Evolutionary conservation across 1,140 invertebrate species (phyloP).

Genomic region (Drosophila sp.): DNA sequence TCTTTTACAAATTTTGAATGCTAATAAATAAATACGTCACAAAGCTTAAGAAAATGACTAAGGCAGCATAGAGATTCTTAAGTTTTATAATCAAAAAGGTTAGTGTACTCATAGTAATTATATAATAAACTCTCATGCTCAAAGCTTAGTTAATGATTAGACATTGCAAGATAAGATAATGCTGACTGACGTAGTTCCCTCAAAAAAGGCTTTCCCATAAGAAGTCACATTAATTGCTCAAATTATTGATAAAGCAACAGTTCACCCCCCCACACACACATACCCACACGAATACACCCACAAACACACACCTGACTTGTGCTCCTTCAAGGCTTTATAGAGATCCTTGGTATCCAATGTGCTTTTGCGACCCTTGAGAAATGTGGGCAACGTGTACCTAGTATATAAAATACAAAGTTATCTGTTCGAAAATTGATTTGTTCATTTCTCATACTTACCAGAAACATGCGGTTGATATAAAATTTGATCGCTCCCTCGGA

Average conservation of each 20-base stretch:
- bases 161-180: conserved; percentile 1
- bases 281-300: conserved; percentile 1
- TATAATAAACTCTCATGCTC: not conserved
- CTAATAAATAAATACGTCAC: too few relatives aligned
- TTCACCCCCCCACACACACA: not conserved
- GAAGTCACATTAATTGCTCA: not conserved
- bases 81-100: conserved; percentile 2
- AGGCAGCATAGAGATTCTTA: not conserved
- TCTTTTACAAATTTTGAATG: too few relatives aligned
- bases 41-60: too few relatives aligned
- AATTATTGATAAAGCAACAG: conserved; percentile 1
- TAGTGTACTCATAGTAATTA: not conserved
- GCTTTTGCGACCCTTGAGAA: conserved; percentile 84
- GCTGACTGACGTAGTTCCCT: not conserved
- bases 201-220: not conserved
- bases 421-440: not conserved
- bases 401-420: conserved; percentile 12
- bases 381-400: conserved; percentile 84
- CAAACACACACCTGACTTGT: conserved; percentile 83
- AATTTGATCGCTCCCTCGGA: conserved; percentile 75
- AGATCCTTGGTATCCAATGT: conserved; percentile 85
- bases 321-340: conserved; percentile 85
- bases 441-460: conserved; percentile 53
- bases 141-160: not conserved
- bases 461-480: conserved; percentile 73